phyloP scores from a whole-genome alignment of 2,797 vertebrate species.

The Enteromius unitaeniatus region DNA sequence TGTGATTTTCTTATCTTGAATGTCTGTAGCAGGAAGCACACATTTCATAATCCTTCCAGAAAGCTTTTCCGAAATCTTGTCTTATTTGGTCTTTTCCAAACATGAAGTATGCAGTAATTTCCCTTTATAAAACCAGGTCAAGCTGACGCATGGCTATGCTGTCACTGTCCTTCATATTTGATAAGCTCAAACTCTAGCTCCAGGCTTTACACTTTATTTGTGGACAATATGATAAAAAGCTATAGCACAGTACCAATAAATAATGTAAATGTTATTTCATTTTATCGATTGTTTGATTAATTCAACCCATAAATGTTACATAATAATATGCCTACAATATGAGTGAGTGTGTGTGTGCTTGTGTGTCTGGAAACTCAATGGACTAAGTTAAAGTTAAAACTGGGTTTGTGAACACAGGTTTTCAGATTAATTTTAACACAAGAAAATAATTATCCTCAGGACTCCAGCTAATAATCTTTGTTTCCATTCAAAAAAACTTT shows the following conservation, averaged over 20 bases:
- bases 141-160: conserved; percentile 6
- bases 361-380: not conserved
- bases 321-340: not conserved
- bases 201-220: conserved; percentile 28
- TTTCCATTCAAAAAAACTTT: not conserved
- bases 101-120: not conserved
- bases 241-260: not conserved
- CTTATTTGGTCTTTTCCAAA: not conserved
- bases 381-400: not conserved
- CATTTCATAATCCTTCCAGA: not conserved
- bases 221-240: not conserved
- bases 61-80: not conserved
- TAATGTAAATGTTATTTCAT: not conserved
- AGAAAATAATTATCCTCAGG: not conserved
- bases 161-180: conserved; percentile 45
- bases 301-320: not conserved
- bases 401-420: not conserved
- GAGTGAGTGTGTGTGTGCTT: too few relatives aligned
- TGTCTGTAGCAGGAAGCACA: not conserved
- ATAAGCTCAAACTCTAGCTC: conserved; percentile 37
- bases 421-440: not conserved
- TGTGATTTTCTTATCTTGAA: not conserved
- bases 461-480: not conserved
- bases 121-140: conserved; percentile 27
- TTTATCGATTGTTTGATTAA: not conserved